Evolutionary conservation across 2,113 vertebrate species (phyloP).

Genomic region (Camelus dromedarius): DNA sequence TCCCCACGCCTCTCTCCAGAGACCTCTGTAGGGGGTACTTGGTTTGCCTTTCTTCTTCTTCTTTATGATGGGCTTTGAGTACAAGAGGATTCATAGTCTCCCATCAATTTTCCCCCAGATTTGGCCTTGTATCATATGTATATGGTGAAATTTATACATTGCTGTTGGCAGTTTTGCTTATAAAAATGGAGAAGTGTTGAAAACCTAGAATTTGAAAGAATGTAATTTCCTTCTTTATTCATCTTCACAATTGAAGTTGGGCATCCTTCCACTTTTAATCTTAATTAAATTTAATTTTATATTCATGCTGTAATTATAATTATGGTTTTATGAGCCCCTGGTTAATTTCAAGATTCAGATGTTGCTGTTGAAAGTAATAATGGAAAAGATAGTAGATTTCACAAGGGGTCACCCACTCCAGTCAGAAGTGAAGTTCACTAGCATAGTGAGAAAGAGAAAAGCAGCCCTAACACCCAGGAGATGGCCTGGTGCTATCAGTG

Average conservation of each 20-base stretch:
- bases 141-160: neutral
- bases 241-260: neutral
- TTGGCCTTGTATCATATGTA: neutral
- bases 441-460: neutral
- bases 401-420: neutral
- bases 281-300: slow-evolving; percentile 59
- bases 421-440: slow-evolving; percentile 20
- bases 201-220: neutral
- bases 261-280: slow-evolving; percentile 46
- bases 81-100: neutral
- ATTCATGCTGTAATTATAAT: slow-evolving; percentile 42
- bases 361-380: slow-evolving; percentile 58
- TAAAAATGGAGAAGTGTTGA: neutral
- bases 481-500: neutral
- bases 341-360: slow-evolving; percentile 64
- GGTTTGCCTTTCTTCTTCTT: neutral
- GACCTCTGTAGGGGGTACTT: neutral
- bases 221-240: neutral
- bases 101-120: neutral
- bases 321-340: slow-evolving; percentile 45
- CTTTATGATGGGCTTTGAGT: neutral
- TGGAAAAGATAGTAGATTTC: slow-evolving; percentile 64
- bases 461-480: neutral
- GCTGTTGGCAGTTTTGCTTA: neutral
- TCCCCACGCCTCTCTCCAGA: neutral